phyloP scores from a whole-genome alignment of 2,888 invertebrate species.

The Diploptera punctata region DNA sequence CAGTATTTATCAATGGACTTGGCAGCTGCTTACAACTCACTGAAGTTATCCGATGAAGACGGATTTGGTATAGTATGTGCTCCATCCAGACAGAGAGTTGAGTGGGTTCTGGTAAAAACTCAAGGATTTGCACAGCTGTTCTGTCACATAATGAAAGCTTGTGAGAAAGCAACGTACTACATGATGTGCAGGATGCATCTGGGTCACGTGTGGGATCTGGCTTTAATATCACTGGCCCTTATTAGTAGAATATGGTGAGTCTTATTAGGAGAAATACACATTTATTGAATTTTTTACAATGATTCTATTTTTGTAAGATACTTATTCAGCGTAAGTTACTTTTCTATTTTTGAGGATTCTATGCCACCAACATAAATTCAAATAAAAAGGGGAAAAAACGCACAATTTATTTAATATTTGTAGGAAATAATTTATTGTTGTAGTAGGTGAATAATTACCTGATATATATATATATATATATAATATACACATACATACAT shows the following conservation, averaged over 20 bases:
- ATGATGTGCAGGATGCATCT: constrained; percentile 58
- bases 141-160: constrained; percentile 58
- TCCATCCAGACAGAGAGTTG: constrained; percentile 66
- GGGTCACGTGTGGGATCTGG: constrained; percentile 24
- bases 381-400: no score
- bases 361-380: no score
- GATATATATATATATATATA: no score
- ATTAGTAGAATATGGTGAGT: constrained; percentile 61
- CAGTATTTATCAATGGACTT: constrained; percentile 18
- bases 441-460: no score
- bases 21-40: not conserved
- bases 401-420: no score
- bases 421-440: no score
- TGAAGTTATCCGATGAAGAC: not conserved
- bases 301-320: not conserved
- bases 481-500: no score
- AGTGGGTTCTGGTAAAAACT: constrained; percentile 61
- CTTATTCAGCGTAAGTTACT: not conserved
- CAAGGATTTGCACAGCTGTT: constrained; percentile 65
- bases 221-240: constrained; percentile 49
- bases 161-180: constrained; percentile 59
- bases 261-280: no score
- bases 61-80: constrained; percentile 52
- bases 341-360: not conserved
- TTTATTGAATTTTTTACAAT: not conserved